Conservation (phyloP, 2,888 invertebrate species). For the Andrena trimmerana region DNA sequence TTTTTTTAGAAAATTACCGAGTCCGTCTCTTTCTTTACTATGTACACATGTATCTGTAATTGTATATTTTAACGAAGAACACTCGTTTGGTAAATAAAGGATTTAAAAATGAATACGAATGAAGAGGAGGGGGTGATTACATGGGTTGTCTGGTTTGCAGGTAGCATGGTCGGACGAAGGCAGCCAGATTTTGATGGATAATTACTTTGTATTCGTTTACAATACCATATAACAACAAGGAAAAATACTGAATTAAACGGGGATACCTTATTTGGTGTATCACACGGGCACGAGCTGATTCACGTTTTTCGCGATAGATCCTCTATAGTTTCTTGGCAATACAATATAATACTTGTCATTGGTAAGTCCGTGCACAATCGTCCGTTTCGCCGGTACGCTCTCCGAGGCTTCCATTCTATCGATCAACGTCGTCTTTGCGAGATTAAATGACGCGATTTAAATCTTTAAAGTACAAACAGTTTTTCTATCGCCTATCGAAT, state of each 20-base stretch:
- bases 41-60: constrained; percentile 35
- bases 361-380: constrained; percentile 62
- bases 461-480: not conserved
- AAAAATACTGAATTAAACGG: constrained; percentile 81
- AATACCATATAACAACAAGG: constrained; percentile 79
- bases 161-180: not conserved
- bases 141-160: not conserved
- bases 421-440: not conserved
- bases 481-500: not conserved
- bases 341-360: constrained; percentile 75
- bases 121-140: not conserved
- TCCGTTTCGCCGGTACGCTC: not conserved
- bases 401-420: not conserved
- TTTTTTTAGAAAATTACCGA: constrained; percentile 19
- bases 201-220: constrained; percentile 80
- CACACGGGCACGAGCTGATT: constrained; percentile 67
- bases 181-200: constrained; percentile 37
- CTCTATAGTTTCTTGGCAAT: constrained; percentile 66
- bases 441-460: not conserved
- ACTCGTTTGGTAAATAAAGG: constrained; percentile 55
- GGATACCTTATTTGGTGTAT: constrained; percentile 75
- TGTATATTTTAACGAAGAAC: constrained; percentile 36
- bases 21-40: constrained; percentile 34
- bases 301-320: constrained; percentile 63
- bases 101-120: constrained; percentile 14